These are phyloP conservation scores for Drosophila mayaguana DNA, from an alignment of 2,888 invertebrate species.

Conservation along the genomic window DNA sequence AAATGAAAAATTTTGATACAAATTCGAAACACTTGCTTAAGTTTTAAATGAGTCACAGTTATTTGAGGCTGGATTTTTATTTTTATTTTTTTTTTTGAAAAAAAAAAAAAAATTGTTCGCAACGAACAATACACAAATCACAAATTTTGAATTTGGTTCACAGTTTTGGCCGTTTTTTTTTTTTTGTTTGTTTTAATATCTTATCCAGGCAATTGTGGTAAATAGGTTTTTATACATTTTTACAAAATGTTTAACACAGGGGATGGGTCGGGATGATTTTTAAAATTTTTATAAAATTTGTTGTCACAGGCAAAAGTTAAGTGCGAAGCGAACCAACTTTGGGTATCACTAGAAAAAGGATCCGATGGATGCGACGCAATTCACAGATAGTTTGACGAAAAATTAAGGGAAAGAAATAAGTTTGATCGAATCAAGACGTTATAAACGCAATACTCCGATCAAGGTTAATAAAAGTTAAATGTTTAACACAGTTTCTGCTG, in stretches of 20 bases:
- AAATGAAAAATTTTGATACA: neutral
- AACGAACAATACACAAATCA: constrained; percentile 53
- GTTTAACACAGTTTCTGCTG: constrained; percentile 60
- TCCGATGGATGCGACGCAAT: constrained; percentile 26
- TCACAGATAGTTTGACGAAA: constrained; percentile 76
- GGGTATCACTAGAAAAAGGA: constrained; percentile 9
- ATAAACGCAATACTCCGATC: constrained; percentile 35
- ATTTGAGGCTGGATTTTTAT: constrained; percentile 35
- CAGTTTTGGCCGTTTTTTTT: constrained; percentile 59
- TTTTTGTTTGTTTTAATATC: constrained; percentile 10
- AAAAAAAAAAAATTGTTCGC: constrained; percentile 37
- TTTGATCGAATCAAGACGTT: constrained; percentile 40
- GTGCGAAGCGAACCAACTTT: constrained; percentile 19
- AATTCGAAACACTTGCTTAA: constrained; percentile 27
- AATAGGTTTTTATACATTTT: constrained; percentile 50
- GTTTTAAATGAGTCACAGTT: constrained; percentile 46
- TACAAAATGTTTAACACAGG: constrained; percentile 56
- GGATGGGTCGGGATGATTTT: neutral
- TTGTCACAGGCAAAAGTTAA: constrained; percentile 49
- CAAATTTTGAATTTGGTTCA: constrained; percentile 39
- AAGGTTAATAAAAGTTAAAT: neutral
- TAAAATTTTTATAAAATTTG: constrained; percentile 70
- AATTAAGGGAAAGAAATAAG: constrained; percentile 42
- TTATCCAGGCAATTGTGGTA: constrained; percentile 54
- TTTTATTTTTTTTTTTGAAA: constrained; percentile 19